phyloP scores from a whole-genome alignment of 2,113 vertebrate genomes.

The Nothocercus julius region DNA sequence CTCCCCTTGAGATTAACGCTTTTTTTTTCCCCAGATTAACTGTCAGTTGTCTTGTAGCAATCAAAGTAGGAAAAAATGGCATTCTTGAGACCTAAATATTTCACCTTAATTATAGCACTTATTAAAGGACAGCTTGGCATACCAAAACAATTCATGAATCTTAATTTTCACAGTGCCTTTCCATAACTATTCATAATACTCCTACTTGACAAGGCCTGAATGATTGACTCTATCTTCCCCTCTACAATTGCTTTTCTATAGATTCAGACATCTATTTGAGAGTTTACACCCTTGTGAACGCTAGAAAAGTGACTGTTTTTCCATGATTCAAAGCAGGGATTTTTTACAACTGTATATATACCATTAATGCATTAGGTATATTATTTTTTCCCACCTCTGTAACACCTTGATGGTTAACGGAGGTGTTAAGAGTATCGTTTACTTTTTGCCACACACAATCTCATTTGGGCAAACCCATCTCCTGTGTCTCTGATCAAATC shows the following conservation, averaged over 20 bases:
- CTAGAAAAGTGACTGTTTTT: neutral
- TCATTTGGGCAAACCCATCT: neutral
- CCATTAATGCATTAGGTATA: neutral
- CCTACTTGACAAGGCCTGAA: neutral
- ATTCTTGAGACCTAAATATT: constrained; percentile 41
- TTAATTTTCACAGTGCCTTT: neutral
- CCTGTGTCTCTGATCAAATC: neutral
- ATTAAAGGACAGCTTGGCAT: neutral
- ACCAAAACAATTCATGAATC: neutral
- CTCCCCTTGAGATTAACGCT: neutral
- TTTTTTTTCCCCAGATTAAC: neutral
- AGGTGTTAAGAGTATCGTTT: neutral
- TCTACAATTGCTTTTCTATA: neutral
- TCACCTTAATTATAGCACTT: neutral
- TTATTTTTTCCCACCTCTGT: neutral
- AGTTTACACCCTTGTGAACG: neutral
- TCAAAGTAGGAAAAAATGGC: constrained; percentile 17
- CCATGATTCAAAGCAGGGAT: neutral
- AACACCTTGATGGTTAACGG: neutral
- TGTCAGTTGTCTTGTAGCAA: neutral
- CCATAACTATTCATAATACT: neutral
- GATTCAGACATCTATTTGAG: neutral
- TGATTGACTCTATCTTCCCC: neutral
- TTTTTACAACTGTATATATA: neutral
- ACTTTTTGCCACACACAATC: neutral